Evolutionary conservation across 2,797 vertebrate genomes (phyloP), one percentile per base, ranked within the genome.

Genomic region (Siniperca obscura): DNA sequence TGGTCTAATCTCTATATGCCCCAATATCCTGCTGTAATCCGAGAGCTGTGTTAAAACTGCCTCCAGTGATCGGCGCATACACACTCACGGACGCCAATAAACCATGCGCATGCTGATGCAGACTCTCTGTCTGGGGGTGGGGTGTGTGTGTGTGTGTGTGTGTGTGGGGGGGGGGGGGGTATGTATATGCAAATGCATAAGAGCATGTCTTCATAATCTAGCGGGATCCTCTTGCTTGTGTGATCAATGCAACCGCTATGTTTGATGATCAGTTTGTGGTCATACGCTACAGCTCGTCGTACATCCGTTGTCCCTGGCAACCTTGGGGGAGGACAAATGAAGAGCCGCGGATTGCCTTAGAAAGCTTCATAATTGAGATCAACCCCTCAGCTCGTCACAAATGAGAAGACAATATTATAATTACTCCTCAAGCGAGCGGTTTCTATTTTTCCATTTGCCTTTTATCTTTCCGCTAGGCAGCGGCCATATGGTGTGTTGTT

Each of bases 1-100:
- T 87, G 89, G 83, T 81, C 83, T 93, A 93, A 93, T 94, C 93
- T 93, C 79, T 87, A 79, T 85, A 77, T 90, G 90, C 90, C 85
- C 83, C 82, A 90, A 80, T 87, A 90, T 92, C 91, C 91, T 55
- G 77, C 91, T 90, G 92, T 93, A 93, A 94, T 94, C 91, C 85
- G 27, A 85, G 82, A 81, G 82, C 86, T 57, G 84, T 27, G 71
- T 79, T 83, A 44, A 86, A 85, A 87, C 71, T 62, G 86, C 90
- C 91, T 89, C 87, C 60, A 86, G 91, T 90, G 91, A 90, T 86
- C 57, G 9, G 66, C 1, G 25, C 72, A 25, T 48, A 84, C 64
- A 66, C 70, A 56, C 56, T n/a, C 80, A 46, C 81, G 61, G 27
- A 84, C 7, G 64, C 76, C 67, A 78, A 48, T 55, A 80, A 69